phyloP scores from a whole-genome alignment of 2,113 vertebrate species.

The Gopherus flavomarginatus region DNA sequence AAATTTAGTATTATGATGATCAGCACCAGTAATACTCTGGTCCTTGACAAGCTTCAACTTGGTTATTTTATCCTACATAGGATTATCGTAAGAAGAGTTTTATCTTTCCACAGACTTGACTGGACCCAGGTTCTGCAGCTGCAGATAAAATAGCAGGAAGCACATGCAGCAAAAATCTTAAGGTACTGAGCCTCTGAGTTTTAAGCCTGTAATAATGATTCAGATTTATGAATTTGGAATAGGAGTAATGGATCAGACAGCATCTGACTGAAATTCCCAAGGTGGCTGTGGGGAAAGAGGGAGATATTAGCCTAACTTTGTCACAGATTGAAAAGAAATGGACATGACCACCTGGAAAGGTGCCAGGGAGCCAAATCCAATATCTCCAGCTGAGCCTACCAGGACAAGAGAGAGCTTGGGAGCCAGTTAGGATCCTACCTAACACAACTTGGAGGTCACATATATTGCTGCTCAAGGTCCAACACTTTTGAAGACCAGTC shows the following conservation, averaged over 20 bases:
- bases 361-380: neutral
- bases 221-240: neutral
- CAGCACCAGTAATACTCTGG: neutral
- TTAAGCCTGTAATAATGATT: neutral
- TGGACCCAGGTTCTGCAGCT: neutral
- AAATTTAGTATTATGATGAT: neutral
- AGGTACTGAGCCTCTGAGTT: neutral
- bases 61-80: fast-evolving
- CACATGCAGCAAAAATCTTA: neutral
- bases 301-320: neutral
- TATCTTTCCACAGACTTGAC: fast-evolving
- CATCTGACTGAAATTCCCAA: neutral
- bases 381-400: neutral
- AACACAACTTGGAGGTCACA: neutral
- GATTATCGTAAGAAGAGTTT: fast-evolving
- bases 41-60: fast-evolving
- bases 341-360: neutral
- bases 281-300: neutral
- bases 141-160: neutral
- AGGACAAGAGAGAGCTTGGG: neutral
- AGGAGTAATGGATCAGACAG: neutral
- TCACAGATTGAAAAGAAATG: neutral
- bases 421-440: neutral
- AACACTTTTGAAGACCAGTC: neutral
- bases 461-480: no score